Evolutionary conservation across 2,888 invertebrate species (phyloP), one percentile per base, ranked within the genome.

Genomic region (Hydriomena furcata): DNA sequence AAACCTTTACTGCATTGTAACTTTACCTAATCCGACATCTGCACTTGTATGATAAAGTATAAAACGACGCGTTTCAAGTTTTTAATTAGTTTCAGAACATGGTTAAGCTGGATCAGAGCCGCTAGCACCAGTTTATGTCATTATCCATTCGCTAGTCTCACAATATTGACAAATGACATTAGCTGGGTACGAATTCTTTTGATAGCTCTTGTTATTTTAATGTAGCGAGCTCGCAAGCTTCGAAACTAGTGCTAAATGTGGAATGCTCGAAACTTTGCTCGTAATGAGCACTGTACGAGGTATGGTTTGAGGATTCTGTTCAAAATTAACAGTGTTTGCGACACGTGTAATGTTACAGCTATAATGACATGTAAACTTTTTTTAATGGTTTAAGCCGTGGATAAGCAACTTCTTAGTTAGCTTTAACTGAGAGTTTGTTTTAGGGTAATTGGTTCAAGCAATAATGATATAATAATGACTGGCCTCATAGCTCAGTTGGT

Each of bases 51-150:
- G 50, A 56, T 56, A 49, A 52, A 58, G 58, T 45, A 54, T 40
- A 54, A 56, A 59, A 59, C 55, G 54, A 38, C 46, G 41, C 55
- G 52, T 37, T 54, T 52, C 51, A 61, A 61, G 52, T 61, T 61
- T 61, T 61, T 61, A 61, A 61, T 61, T 61, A 61, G 58, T 58
- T 58, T 52, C 44, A 41, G 48, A 58, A 54, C 58, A 59, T 58
- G 52, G 50, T 28, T 40, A 17, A 44, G 35, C 50, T 35, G 35
- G 41, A 31, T 41, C 31, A 23, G 12, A 23, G n/a, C 4, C 1
- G 6, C 0, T 13, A 31, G 24, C 41, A 41, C 12, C 5, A 41
- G 41, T 41, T 31, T 23, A 7, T 41, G 5, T 12, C 21, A 11
- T 23, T n/a, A 31, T 30, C 21, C n/a, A n/a, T 17, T 17, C 17